These are phyloP conservation scores for Nannobrachium achirus DNA, from an alignment of 2,113 vertebrate genomes.

Conservation along the genomic window DNA sequence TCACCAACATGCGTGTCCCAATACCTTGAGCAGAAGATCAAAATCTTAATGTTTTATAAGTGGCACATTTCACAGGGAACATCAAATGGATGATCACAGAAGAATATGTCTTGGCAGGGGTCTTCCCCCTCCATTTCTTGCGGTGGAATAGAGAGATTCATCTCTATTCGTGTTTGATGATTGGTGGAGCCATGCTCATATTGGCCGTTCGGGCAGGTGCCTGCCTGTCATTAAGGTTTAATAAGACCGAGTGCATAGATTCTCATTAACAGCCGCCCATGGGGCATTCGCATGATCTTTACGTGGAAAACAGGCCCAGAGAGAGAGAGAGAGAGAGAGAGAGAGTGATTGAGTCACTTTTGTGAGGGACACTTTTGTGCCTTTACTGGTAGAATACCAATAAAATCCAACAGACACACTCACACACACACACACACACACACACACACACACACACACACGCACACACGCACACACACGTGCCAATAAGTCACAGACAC, in stretches of 20 bases:
- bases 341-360: conserved; percentile 3
- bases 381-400: conserved; percentile 55
- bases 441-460: neutral
- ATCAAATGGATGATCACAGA: conserved; percentile 48
- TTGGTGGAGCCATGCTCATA: conserved; percentile 57
- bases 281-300: conserved; percentile 64
- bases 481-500: conserved; percentile 9
- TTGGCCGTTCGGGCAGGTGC: conserved; percentile 67
- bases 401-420: conserved; percentile 38
- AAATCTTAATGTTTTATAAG: conserved; percentile 16
- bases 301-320: conserved; percentile 29
- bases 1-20: conserved; percentile 8
- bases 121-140: conserved; percentile 11
- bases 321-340: neutral
- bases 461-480: conserved; percentile 7
- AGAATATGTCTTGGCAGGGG: conserved; percentile 31
- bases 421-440: neutral
- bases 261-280: conserved; percentile 74
- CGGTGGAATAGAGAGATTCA: conserved; percentile 47
- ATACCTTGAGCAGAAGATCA: conserved; percentile 17
- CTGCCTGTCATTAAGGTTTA: conserved; percentile 74
- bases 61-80: conserved; percentile 12
- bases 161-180: conserved; percentile 66
- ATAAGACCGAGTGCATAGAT: conserved; percentile 68
- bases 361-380: conserved; percentile 40